Base-by-base conservation (phyloP, 2,113 vertebrate genomes). In the Machaerirhynchus nigripectus region DNA sequence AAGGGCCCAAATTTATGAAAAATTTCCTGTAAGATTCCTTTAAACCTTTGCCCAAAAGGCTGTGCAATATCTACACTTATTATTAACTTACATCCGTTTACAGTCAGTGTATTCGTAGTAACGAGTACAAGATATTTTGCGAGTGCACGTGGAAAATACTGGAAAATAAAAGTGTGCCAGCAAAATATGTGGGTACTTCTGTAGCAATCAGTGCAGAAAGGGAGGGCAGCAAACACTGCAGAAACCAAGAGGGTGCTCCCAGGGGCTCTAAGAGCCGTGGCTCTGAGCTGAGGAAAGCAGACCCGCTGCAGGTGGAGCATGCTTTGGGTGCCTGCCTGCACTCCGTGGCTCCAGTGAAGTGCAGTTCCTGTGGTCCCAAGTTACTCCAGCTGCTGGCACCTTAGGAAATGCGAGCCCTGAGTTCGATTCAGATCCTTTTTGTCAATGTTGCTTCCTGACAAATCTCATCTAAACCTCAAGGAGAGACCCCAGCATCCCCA, bases 241-340 rank as follows among this genome's bases (percentile, higher is more conserved):
- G 55, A 14, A 77, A 27, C 7, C 7, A 64, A 2, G 35, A 76
- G 11, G 4, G 0, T 4, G 5, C n/a, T 23, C 24, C 22, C 57
- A 37, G 56, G 56, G 56, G n/a, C 56, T 57, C 33, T 9, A 4
- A 15, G 56, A 15, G 39, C 53, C 30, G 19, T 21, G 31, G 12
- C 13, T 22, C 30, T 80, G 56, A 28, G 6, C 33, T 10, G 11
- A 13, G 71, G 35, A 40, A 31, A 68, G 15, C 15, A 31, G 8
- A 31, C 2, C 5, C 11, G 0, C 1, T 23, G 59, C 26, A 55
- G 30, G 2, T 35, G 44, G 11, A 9, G 52, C 10, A 1, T 20
- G 13, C 33, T 88, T 67, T n/a, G 17, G n/a, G 6, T 78, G 39
- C 13, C 1, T 17, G 21, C 4, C 61, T 49, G 47, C 67, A 47